Evolutionary conservation across 2,113 vertebrate species (phyloP), one percentile per base, ranked within the genome.

Genomic region (Procavia capensis): DNA sequence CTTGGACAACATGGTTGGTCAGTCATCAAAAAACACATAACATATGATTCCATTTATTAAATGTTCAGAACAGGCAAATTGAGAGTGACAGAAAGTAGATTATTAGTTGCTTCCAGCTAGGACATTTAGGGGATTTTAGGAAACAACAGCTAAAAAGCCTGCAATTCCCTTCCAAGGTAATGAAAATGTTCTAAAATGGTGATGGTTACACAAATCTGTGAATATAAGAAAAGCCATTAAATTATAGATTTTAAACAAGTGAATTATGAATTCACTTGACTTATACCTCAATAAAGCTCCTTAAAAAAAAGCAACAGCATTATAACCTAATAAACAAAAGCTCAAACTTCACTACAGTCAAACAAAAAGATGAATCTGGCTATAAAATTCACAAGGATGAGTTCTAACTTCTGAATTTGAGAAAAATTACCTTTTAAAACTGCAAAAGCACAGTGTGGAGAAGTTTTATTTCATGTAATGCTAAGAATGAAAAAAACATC

Each of bases 371-470:
- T 6, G 19, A 17, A 63, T 16, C 22, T 76, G 20, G 25, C 87
- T 81, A 68, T 68, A 86, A 91, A 88, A 63, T 85, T 50, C 39
- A 75, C 24, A 96, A 81, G 64, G 9, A 93, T 5, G 4, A 87
- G 63, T 25, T 86, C 54, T 31, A 87, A 87, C 29, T 45, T 66
- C 39, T 79, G 34, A 29, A 75, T 85, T 1, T 75, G 47, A 90
- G 43, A 82, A 87, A 93, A 45, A 84, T 5, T 25, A 39, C 36
- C 25, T 76, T 76, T 88, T 66, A 85, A 47, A 91, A 61, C 16
- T 87, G 16, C n/a, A 61, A 93, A 86, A 74, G 47, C 29, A 81
- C 6, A 79, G 27, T 47, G 66, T 92, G 57, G 54, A 88, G 2
- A 86, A 75, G 66, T 83, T 81, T 66, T 54, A 84, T 27, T 90